phyloP scores from a whole-genome alignment of 2,888 invertebrate genomes.

The Pollenia labialis region DNA sequence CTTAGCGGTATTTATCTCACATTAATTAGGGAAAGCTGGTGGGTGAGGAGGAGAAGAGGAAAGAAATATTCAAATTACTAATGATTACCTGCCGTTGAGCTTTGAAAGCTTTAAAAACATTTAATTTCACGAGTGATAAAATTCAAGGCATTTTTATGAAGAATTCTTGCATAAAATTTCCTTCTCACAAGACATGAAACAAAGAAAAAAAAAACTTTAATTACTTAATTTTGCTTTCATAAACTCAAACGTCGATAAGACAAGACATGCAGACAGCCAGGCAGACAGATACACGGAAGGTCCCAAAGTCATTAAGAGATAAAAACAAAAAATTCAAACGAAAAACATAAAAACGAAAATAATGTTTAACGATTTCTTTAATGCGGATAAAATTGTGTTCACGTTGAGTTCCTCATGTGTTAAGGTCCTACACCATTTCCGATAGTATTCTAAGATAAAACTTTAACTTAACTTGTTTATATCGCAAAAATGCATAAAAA shows the following conservation, averaged over 20 bases:
- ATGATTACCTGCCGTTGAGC: slow-evolving; percentile 68
- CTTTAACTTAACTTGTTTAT: too few species aligned
- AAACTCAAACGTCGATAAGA: slow-evolving; percentile 28
- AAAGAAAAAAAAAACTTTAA: slow-evolving; percentile 59
- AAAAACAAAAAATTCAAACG: not conserved
- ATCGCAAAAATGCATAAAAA: too few species aligned
- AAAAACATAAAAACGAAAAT: slow-evolving; percentile 30
- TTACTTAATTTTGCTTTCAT: slow-evolving; percentile 57
- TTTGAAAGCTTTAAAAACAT: slow-evolving; percentile 55
- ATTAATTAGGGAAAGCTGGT: too few species aligned
- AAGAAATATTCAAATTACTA: slow-evolving; percentile 46
- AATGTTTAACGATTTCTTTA: slow-evolving; percentile 12
- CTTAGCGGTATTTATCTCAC: too few species aligned
- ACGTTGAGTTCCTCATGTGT: not conserved
- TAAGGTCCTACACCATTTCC: not conserved
- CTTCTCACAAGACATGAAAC: not conserved
- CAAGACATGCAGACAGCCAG: not conserved
- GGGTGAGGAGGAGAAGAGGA: not conserved
- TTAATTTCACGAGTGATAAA: slow-evolving; percentile 73
- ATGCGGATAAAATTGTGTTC: slow-evolving; percentile 12
- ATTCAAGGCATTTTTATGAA: slow-evolving; percentile 66
- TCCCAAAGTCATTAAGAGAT: not conserved
- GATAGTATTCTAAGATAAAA: not conserved
- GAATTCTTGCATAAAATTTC: slow-evolving; percentile 61
- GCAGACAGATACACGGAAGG: not conserved